Conservation (phyloP, 1,140 invertebrate species). For the Magallana gigas region DNA sequence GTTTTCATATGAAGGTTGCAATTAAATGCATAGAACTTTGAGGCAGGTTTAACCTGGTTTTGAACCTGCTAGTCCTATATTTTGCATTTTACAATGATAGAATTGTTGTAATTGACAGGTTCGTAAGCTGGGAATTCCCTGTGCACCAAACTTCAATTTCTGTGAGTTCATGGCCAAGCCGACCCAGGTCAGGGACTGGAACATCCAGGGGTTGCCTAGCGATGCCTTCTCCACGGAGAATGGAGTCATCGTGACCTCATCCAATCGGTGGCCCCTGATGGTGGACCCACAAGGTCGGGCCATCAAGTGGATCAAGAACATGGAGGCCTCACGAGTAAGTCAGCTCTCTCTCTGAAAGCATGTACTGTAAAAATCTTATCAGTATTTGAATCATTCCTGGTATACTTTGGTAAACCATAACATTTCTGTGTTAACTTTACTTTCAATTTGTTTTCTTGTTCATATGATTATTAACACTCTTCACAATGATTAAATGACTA, state of each 20-base stretch:
- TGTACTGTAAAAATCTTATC: not conserved
- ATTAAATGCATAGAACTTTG: too few species aligned
- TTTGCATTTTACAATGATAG: slow-evolving; percentile 7
- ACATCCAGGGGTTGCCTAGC: slow-evolving; percentile 90
- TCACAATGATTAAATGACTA: too few species aligned
- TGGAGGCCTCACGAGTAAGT: slow-evolving; percentile 82
- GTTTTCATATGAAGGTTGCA: too few species aligned
- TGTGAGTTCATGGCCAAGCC: slow-evolving; percentile 85
- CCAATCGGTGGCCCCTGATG: slow-evolving; percentile 90
- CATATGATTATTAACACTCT: too few species aligned
- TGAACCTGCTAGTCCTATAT: not conserved
- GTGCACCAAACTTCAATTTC: slow-evolving; percentile 85
- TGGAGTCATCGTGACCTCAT: slow-evolving; percentile 89
- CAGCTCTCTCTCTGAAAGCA: too few species aligned
- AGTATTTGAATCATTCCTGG: not conserved
- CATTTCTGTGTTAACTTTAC: too few species aligned
- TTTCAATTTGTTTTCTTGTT: too few species aligned
- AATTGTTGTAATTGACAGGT: slow-evolving; percentile 64
- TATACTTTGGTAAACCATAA: too few species aligned
- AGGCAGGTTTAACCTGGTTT: too few species aligned
- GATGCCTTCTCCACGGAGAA: slow-evolving; percentile 94
- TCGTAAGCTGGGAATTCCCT: slow-evolving; percentile 83
- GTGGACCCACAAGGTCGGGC: slow-evolving; percentile 88
- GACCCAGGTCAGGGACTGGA: slow-evolving; percentile 90
- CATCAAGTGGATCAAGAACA: slow-evolving; percentile 92